Evolutionary conservation across 2,888 invertebrate species (phyloP).

Genomic region (Chaetoderma sp.): DNA sequence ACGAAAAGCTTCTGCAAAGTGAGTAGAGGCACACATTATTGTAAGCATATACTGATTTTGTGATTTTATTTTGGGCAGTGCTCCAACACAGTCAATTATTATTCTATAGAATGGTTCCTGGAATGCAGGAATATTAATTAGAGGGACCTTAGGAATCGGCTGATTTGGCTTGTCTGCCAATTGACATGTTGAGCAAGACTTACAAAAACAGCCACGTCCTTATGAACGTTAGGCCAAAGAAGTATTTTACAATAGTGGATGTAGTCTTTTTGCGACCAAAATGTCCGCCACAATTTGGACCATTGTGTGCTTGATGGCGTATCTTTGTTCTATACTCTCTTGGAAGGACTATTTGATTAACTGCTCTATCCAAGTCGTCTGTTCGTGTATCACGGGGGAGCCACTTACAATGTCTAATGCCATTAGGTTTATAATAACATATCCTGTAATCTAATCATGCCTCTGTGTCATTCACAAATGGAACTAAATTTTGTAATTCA

Average conservation of each 20-base stretch:
- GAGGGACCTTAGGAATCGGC: neutral
- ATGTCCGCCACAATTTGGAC: conserved; percentile 9
- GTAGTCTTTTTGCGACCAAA: conserved; percentile 9
- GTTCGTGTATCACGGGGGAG: conserved; percentile 4
- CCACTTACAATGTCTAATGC: conserved; percentile 13
- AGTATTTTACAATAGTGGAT: conserved; percentile 3
- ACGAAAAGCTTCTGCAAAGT: conserved; percentile 19
- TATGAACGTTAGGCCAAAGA: conserved; percentile 17
- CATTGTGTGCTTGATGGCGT: neutral
- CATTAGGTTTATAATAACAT: conserved; percentile 4
- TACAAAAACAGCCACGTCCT: conserved; percentile 13
- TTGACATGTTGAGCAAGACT: conserved; percentile 16
- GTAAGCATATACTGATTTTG: conserved; percentile 14
- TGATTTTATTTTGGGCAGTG: conserved; percentile 20
- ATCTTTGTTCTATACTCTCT: no score
- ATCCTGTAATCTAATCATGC: neutral
- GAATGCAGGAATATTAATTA: conserved; percentile 12
- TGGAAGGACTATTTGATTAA: conserved; percentile 13
- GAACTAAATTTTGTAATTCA: neutral
- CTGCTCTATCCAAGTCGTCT: conserved; percentile 1
- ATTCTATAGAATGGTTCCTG: conserved; percentile 18
- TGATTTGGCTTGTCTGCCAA: conserved; percentile 9
- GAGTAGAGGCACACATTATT: conserved; percentile 16
- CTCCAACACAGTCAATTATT: conserved; percentile 17
- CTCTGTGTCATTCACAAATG: neutral